Base-by-base conservation (phyloP, 2,113 vertebrate species). In the Psettodes erumei region DNA sequence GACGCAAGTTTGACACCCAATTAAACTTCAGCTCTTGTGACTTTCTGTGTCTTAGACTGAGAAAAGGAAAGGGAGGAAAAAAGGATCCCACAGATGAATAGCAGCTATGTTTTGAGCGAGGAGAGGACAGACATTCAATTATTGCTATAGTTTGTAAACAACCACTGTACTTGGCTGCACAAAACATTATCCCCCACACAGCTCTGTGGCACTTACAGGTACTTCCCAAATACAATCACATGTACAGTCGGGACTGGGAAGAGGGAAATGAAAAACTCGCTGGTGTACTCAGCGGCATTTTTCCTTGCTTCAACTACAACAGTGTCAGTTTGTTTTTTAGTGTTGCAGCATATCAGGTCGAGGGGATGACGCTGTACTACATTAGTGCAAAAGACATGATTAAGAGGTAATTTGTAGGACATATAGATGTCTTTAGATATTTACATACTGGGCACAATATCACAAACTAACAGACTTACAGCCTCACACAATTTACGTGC, bases 351-450 rank as follows among this genome's bases (percentile, higher is more conserved):
- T 53, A 21, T 64, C 21, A 56, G 43, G 56, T 32, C 6, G 8
- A 82, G 45, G 71, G 45, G 74, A 48, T 54, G 12, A 50, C 10
- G 69, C 71, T 54, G 33, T 78, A 69, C 75, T 67, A 82, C 67
- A 75, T 56, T 82, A 85, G 92, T 93, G 90, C 90, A 93, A 91
- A 88, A 86, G 43, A 77, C 40, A 35, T 75, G 43, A 81, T 35
- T 13, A 51, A 79, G 90, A 91, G 88, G 90, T 92, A 77, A 86
- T 78, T 38, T 79, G 66, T 67, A 68, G 7, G 35, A 81, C 10
- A 13, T 16, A 65, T 7, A 70, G 1, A 51, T 33, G 75, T 63
- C 50, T 69, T 51, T 51, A 69, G n/a, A 70, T 40, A 42, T 78
- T 67, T 68, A 85, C 50, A 74, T 11, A 73, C 19, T 30, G 13